phyloP scores from a whole-genome alignment of 2,797 vertebrate species.

The Schizopygopsis malacanthus region DNA sequence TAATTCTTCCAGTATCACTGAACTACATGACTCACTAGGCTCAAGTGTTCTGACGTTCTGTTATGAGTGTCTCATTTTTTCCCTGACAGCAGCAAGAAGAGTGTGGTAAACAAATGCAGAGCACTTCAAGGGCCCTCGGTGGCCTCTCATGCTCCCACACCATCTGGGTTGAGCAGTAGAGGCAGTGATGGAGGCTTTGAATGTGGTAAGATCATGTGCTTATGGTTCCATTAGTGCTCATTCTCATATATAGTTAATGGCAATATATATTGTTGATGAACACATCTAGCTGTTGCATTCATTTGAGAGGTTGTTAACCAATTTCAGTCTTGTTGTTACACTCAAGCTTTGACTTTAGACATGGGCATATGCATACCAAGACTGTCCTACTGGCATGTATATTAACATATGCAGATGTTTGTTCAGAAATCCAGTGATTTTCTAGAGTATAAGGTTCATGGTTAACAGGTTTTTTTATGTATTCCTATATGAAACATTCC shows the following conservation, averaged over 20 bases:
- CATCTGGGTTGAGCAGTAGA: constrained; percentile 64
- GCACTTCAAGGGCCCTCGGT: constrained; percentile 52
- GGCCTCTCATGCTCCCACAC: constrained; percentile 38
- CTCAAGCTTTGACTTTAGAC: not conserved
- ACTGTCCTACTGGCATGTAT: constrained; percentile 65
- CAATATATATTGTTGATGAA: constrained; percentile 25
- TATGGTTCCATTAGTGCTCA: constrained; percentile 18
- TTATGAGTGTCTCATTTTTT: not conserved
- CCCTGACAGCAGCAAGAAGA: constrained; percentile 64
- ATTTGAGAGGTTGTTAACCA: constrained; percentile 5
- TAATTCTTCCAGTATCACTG: constrained; percentile 34
- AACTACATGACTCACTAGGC: constrained; percentile 41
- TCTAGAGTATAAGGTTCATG: too few relatives aligned
- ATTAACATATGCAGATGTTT: constrained; percentile 82
- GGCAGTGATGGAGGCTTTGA: constrained; percentile 58
- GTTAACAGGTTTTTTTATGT: too few relatives aligned
- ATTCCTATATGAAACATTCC: not conserved
- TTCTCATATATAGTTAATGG: constrained; percentile 33
- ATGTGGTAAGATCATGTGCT: constrained; percentile 58
- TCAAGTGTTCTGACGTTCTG: constrained; percentile 23
- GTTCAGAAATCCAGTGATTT: too few relatives aligned
- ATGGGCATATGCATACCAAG: constrained; percentile 64
- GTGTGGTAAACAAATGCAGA: constrained; percentile 53
- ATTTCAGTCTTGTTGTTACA: constrained; percentile 9
- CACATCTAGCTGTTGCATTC: not conserved